Conservation (phyloP, 2,113 vertebrate species). For the Xiphorhynchus elegans region DNA sequence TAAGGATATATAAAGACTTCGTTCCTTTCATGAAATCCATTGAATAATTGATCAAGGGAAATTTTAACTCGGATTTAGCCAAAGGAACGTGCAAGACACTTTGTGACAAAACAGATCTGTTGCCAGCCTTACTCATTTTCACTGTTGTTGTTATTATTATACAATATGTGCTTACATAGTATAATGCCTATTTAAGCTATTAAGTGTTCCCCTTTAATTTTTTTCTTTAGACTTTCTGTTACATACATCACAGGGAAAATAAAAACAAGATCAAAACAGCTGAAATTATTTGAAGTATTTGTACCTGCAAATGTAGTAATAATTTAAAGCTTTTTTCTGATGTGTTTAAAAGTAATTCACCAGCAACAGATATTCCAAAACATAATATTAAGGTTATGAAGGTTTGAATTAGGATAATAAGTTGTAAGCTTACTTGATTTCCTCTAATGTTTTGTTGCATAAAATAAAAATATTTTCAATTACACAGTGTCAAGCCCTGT, state of each 20-base stretch:
- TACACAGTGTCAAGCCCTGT: neutral
- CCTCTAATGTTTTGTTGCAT: neutral
- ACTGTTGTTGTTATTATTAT: neutral
- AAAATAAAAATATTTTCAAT: neutral
- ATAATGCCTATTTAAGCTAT: neutral
- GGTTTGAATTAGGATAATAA: neutral
- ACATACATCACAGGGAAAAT: neutral
- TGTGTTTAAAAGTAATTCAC: neutral
- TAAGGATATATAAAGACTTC: neutral
- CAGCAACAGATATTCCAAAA: neutral
- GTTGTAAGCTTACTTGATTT: neutral
- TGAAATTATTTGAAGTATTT: neutral
- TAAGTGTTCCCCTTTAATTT: neutral
- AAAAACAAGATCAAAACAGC: neutral
- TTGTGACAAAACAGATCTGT: neutral
- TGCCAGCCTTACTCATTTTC: neutral
- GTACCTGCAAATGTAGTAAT: neutral
- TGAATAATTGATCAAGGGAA: conserved; percentile 26
- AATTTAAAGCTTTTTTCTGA: neutral
- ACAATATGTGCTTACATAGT: neutral
- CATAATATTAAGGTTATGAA: neutral
- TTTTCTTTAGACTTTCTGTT: neutral
- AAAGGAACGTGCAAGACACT: neutral
- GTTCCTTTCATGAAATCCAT: neutral
- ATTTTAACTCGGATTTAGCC: neutral